Evolutionary conservation across 2,888 invertebrate genomes (phyloP).

Genomic region (Hirtodrosophila histrioides): DNA sequence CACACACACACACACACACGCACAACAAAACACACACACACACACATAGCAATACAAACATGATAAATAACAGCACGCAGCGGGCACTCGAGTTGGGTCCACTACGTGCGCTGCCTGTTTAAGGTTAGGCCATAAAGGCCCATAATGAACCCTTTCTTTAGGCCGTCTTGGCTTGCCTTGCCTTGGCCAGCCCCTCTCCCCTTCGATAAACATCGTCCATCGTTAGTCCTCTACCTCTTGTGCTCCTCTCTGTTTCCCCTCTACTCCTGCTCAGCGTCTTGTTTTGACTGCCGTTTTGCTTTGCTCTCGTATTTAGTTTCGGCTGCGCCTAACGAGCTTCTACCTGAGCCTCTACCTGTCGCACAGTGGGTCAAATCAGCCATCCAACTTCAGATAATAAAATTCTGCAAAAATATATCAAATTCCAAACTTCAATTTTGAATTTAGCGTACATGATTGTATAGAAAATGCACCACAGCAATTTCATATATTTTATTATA

Average conservation of each 20-base stretch:
- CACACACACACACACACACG: constrained; percentile 26
- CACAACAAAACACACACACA: constrained; percentile 25
- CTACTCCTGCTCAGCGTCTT: constrained; percentile 18
- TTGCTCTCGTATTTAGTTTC: constrained; percentile 46
- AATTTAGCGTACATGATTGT: too few species aligned
- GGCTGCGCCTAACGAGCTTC: constrained; percentile 66
- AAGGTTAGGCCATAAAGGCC: constrained; percentile 59
- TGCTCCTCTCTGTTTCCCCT: constrained; percentile 2
- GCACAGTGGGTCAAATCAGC: too few species aligned
- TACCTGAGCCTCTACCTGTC: constrained; percentile 30
- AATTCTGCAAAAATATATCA: too few species aligned
- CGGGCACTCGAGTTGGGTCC: constrained; percentile 43
- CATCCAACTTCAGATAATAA: too few species aligned
- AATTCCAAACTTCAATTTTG: too few species aligned
- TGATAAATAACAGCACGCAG: constrained; percentile 71
- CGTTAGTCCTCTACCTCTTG: constrained; percentile 56
- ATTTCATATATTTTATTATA: too few species aligned
- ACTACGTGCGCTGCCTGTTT: constrained; percentile 56
- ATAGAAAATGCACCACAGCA: too few species aligned
- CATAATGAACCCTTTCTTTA: constrained; percentile 70
- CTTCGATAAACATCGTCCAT: constrained; percentile 68
- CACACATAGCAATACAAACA: constrained; percentile 17
- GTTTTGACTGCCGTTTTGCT: constrained; percentile 69
- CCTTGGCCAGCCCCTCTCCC: constrained; percentile 12
- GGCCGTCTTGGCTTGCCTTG: constrained; percentile 24